phyloP scores from a whole-genome alignment of 2,888 invertebrate genomes.

The Lasioglossum calceatum region DNA sequence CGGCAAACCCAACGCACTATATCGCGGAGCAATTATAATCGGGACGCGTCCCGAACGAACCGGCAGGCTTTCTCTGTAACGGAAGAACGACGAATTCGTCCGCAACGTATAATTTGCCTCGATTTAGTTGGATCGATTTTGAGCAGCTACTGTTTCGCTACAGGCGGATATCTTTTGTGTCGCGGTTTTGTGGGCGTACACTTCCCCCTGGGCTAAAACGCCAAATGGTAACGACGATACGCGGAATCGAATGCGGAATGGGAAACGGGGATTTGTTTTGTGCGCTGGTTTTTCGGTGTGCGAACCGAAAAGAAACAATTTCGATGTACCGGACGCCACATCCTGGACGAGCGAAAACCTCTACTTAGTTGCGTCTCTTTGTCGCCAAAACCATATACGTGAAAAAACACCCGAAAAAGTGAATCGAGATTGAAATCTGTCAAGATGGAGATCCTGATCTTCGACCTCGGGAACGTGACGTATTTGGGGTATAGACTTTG shows the following conservation, averaged over 20 bases:
- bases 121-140: slow-evolving; percentile 81
- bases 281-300: slow-evolving; percentile 61
- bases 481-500: neutral
- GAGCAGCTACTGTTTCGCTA: slow-evolving; percentile 83
- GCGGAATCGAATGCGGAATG: slow-evolving; percentile 74
- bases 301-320: slow-evolving; percentile 66
- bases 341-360: slow-evolving; percentile 51
- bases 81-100: slow-evolving; percentile 76
- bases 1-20: slow-evolving; percentile 23
- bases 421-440: slow-evolving; percentile 58
- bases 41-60: slow-evolving; percentile 36
- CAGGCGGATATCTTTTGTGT: slow-evolving; percentile 84
- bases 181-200: slow-evolving; percentile 82
- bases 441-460: slow-evolving; percentile 26
- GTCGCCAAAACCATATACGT: slow-evolving; percentile 58
- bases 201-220: slow-evolving; percentile 81
- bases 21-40: slow-evolving; percentile 53
- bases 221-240: slow-evolving; percentile 81
- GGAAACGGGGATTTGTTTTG: slow-evolving; percentile 74
- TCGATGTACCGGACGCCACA: slow-evolving; percentile 52
- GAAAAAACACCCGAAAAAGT: slow-evolving; percentile 33
- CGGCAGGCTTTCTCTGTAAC: slow-evolving; percentile 51
- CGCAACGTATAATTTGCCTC: slow-evolving; percentile 82
- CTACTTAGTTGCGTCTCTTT: slow-evolving; percentile 58
- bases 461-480: neutral